phyloP scores from a whole-genome alignment of 1,140 invertebrate species.

The Hormaphis cornu region DNA sequence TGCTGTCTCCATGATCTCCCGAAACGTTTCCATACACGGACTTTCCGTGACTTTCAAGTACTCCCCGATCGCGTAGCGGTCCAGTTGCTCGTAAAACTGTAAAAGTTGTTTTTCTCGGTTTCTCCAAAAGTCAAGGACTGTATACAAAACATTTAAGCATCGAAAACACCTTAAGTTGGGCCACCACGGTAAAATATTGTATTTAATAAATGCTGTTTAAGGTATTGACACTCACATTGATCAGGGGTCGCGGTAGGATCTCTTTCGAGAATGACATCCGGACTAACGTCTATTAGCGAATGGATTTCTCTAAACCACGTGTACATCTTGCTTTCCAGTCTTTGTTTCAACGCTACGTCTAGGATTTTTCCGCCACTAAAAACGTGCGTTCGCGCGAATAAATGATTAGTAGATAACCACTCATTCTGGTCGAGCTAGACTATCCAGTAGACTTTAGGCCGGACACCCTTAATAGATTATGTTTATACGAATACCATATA shows the following conservation, averaged over 20 bases:
- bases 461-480: too few relatives aligned
- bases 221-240: background rate
- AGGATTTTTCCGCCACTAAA: slow-evolving; percentile 15
- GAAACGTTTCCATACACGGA: background rate
- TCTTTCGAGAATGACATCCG: background rate
- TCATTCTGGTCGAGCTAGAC: too few relatives aligned
- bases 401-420: too few relatives aligned
- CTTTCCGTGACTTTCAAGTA: background rate
- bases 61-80: slow-evolving; percentile 64
- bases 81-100: slow-evolving; percentile 51
- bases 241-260: background rate
- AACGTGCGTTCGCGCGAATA: too few relatives aligned
- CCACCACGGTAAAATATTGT: too few relatives aligned
- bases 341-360: background rate
- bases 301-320: slow-evolving; percentile 2
- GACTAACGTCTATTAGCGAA: background rate
- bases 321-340: background rate
- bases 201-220: too few relatives aligned
- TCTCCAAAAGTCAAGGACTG: slow-evolving; percentile 47
- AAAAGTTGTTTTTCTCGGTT: slow-evolving; percentile 55
- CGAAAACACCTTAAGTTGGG: too few relatives aligned
- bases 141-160: background rate
- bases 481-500: too few relatives aligned
- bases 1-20: background rate
- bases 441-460: too few relatives aligned